Percentiles rank a stretch among this genome's conserved stretches.
Conservation (phyloP, 1,140 invertebrate species). For the Drosophila nasuta region DNA sequence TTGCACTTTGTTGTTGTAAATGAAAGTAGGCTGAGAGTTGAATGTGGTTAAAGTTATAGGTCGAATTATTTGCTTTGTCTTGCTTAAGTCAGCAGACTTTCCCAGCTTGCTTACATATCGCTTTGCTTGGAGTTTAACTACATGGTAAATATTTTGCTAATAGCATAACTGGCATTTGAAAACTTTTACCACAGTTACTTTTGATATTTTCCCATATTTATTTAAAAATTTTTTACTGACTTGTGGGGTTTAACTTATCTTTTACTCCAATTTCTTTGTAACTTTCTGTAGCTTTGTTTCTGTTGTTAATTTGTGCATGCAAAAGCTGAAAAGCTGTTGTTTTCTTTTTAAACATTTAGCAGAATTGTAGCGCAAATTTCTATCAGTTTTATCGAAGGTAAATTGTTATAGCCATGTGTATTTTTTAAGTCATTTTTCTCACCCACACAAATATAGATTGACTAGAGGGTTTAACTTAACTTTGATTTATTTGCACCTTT, state of each 20-base stretch:
- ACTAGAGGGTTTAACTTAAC: no score
- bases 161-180: neutral
- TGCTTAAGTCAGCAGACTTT: no score
- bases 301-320: no score
- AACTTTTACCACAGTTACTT: constrained; percentile 1
- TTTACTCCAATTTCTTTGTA: neutral
- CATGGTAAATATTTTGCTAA: neutral
- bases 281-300: no score
- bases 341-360: neutral
- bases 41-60: neutral
- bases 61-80: constrained; percentile 1
- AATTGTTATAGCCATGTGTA: no score
- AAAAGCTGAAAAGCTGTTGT: neutral
- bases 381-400: no score
- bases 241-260: neutral
- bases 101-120: no score
- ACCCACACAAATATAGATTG: no score
- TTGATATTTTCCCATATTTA: neutral
- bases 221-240: neutral
- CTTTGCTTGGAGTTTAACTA: no score
- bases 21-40: constrained; percentile 1
- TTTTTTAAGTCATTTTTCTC: no score
- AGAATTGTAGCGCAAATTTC: no score
- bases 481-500: no score
- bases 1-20: neutral